These are phyloP conservation scores for Argyresthia goedartella DNA, from an alignment of 2,888 invertebrate species.

Conservation along the genomic window DNA sequence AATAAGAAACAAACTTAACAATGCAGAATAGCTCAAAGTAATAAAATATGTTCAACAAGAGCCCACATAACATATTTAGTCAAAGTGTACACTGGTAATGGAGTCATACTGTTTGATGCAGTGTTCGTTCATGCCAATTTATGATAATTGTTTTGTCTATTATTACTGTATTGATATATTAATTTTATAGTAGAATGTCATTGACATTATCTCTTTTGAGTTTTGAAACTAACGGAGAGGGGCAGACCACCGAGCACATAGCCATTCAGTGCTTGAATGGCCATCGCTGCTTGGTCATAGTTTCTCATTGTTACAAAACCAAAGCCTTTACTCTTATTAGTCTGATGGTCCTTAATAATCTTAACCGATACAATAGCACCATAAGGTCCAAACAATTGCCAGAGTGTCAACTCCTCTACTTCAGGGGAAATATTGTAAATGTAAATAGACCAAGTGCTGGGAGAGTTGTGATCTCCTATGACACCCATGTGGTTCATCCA, in stretches of 20 bases:
- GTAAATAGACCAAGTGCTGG: conserved; percentile 68
- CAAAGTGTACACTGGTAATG: conserved; percentile 36
- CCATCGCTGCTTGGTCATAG: conserved; percentile 68
- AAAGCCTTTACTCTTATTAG: conserved; percentile 68
- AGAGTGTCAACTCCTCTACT: conserved; percentile 63
- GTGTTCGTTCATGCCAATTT: conserved; percentile 51
- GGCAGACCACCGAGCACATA: conserved; percentile 61
- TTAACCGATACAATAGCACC: conserved; percentile 71
- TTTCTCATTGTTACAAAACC: conserved; percentile 70
- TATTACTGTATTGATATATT: conserved; percentile 66
- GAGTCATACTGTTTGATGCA: conserved; percentile 40
- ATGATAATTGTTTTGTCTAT: conserved; percentile 54
- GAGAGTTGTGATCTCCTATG: conserved; percentile 60
- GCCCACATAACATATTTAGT: conserved; percentile 47
- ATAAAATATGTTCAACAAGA: conserved; percentile 66
- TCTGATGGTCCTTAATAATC: conserved; percentile 67
- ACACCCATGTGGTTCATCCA: conserved; percentile 66
- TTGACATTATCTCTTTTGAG: conserved; percentile 69
- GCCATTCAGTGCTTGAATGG: conserved; percentile 65
- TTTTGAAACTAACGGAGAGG: conserved; percentile 67
- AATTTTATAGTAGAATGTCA: conserved; percentile 44
- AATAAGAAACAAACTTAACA: conserved; percentile 69
- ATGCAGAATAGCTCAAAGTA: conserved; percentile 68
- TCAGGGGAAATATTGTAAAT: conserved; percentile 67
- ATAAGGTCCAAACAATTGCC: conserved; percentile 69